These are phyloP conservation scores for Leptinotarsa lineolata DNA, from an alignment of 1,140 invertebrate genomes.

Conservation along the genomic window DNA sequence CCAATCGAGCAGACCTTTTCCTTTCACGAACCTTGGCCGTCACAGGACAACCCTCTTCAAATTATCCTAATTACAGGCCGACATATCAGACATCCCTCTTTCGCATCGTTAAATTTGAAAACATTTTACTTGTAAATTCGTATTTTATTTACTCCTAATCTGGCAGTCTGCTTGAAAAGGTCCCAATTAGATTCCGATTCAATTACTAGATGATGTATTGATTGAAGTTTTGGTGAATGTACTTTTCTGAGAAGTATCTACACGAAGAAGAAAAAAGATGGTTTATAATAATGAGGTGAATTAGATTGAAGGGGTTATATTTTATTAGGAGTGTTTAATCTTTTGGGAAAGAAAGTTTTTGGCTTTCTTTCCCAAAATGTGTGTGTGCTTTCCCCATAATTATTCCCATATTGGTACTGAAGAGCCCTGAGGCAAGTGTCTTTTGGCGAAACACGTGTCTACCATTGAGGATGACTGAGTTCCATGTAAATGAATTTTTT, in stretches of 20 bases:
- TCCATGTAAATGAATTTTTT: no score
- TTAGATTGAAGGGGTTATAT: no score
- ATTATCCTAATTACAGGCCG: slow-evolving; percentile 25
- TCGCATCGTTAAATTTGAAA: slow-evolving; percentile 19
- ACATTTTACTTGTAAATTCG: slow-evolving; percentile 14
- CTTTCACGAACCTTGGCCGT: neutral
- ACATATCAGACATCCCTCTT: slow-evolving; percentile 3
- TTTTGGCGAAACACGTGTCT: no score
- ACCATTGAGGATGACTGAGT: no score
- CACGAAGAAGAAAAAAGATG: no score
- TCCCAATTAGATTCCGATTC: neutral
- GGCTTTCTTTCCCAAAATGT: no score
- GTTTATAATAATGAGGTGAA: no score
- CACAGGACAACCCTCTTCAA: slow-evolving; percentile 17
- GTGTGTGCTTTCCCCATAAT: no score
- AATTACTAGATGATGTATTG: neutral
- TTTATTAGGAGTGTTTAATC: no score
- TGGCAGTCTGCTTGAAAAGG: neutral
- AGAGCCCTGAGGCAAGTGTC: no score
- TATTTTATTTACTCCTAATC: slow-evolving; percentile 15
- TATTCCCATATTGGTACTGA: no score
- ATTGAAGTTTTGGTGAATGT: neutral
- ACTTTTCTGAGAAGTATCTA: neutral
- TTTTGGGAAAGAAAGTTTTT: no score
- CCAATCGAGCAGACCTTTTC: neutral